Base-by-base conservation (phyloP, 2,113 vertebrate species). In the Tragelaphus scriptus region DNA sequence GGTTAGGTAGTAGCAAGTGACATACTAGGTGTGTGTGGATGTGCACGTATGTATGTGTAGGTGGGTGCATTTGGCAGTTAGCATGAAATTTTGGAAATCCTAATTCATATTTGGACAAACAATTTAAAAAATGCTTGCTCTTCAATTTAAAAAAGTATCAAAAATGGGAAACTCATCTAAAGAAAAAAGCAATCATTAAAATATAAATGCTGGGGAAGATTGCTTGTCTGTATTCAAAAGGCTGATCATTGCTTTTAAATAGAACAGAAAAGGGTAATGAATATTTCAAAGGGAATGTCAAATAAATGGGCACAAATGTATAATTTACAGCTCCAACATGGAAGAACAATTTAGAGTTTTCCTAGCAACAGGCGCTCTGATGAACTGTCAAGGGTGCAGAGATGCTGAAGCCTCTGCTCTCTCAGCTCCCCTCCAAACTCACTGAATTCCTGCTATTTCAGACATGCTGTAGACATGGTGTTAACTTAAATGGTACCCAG, bases 401-500 rank as follows among this genome's bases (percentile, higher is more conserved):
- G 77, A 51, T 28, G 28, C 30, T 21, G 7, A 89, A 23, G 19
- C n/a, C 71, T 47, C 51, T 12, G 59, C 44, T 90, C 59, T 92
- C 19, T 53, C 26, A 40, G n/a, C 47, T 65, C 59, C 3, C 17
- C 17, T 30, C 65, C 79, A 40, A 15, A 8, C 6, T 85, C 88
- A 55, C 51, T 30, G 51, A 87, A 91, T 84, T 28, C 71, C 71
- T 96, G 32, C 68, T 40, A 15, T 65, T 92, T 91, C 88, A 97
- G 88, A 85, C 51, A 56, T 10, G 51, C 91, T 58, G 56, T 23
- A 82, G 82, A 90, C n/a, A 16, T 12, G 80, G 91, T 88, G 58
- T 95, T 96, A 63, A 89, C 92, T 63, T 92, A 84, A 98, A 90
- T 59, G 68, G 47, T 75, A 89, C 94, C 63, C 71, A 40, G 47